Conservation (phyloP, 2,888 invertebrate species). For the Eristalis intricaria region DNA sequence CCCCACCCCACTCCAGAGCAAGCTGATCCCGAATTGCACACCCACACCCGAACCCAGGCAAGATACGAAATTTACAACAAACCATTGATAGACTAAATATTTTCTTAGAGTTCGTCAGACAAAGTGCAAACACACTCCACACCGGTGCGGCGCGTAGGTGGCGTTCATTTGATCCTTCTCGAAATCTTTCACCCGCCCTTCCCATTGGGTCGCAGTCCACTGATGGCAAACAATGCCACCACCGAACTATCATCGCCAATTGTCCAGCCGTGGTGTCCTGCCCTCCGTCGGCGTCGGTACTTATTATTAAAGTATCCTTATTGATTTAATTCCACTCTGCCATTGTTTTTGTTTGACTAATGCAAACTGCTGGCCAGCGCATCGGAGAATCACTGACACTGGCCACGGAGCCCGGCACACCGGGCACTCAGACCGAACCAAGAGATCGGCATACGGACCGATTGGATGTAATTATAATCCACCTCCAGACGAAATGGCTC, state of each 20-base stretch:
- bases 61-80: not conserved
- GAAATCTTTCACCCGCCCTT: not conserved
- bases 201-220: not conserved
- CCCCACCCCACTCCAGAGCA: not conserved
- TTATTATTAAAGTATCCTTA: slow-evolving; percentile 39
- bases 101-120: slow-evolving; percentile 23
- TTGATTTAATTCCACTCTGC: slow-evolving; percentile 44
- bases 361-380: slow-evolving; percentile 51
- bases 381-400: slow-evolving; percentile 21
- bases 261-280: not conserved
- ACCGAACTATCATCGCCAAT: not conserved
- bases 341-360: slow-evolving; percentile 60
- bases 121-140: slow-evolving; percentile 34
- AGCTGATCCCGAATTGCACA: not conserved
- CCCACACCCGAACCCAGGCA: not conserved
- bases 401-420: not conserved
- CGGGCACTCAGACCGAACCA: not conserved
- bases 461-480: slow-evolving; percentile 54
- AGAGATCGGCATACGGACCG: slow-evolving; percentile 25
- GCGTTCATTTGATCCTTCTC: slow-evolving; percentile 2
- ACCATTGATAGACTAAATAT: slow-evolving; percentile 13
- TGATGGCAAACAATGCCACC: slow-evolving; percentile 11
- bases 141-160: not conserved
- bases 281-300: slow-evolving; percentile 23
- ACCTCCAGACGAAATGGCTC: slow-evolving; percentile 47